Base-by-base conservation (phyloP, 2,888 invertebrate genomes). In the Gisinianus flammeolus region DNA sequence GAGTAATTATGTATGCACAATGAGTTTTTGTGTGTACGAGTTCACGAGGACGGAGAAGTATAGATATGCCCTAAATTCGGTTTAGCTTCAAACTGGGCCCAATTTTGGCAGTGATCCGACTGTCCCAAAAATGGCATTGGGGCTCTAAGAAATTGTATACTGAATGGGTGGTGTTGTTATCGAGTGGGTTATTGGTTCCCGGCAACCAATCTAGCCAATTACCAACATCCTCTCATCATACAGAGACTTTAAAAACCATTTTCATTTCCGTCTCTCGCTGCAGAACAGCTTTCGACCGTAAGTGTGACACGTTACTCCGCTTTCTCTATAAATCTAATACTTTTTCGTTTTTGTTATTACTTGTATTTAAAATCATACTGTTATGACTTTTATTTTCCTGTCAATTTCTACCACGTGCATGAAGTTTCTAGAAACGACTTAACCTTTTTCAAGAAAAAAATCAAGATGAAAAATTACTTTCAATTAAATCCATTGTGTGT, bases 241-340 rank as follows among this genome's bases (percentile, higher is more conserved):
- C 79, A 78, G 80, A 81, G 76, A 80, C 80, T 83, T 84, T 84
- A 84, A 84, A 84, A 82, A 79, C 79, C 79, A 77, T 76, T 80
- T 80, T 81, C 84, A 79, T 78, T 79, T 82, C 82, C 79, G 70
- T 79, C 80, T 78, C 77, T 79, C 81, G 78, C 81, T 79, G 80
- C 95, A 95, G 95, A 95, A 94, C 94, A 94, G 94, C 95, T 94
- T 93, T 93, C 92, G 92, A 94, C 94, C 94, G 95, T 95, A 94
- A 95, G 95, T 95, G 85, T 70, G 76, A 69, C 77, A 74, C 78
- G 28, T 66, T 44, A n/a, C n/a, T 69, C 44, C 66, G n/a, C 64
- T 72, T 24, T 31, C 28, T n/a, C 67, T 67, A n/a, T n/a, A n/a
- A n/a, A n/a, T n/a, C n/a, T n/a, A n/a, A n/a, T n/a, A 16, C 62